Percentiles rank a stretch among this genome's conserved stretches.
Evolutionary conservation across 2,113 vertebrate species (phyloP).

Genomic region (Lutjanus erythropterus): DNA sequence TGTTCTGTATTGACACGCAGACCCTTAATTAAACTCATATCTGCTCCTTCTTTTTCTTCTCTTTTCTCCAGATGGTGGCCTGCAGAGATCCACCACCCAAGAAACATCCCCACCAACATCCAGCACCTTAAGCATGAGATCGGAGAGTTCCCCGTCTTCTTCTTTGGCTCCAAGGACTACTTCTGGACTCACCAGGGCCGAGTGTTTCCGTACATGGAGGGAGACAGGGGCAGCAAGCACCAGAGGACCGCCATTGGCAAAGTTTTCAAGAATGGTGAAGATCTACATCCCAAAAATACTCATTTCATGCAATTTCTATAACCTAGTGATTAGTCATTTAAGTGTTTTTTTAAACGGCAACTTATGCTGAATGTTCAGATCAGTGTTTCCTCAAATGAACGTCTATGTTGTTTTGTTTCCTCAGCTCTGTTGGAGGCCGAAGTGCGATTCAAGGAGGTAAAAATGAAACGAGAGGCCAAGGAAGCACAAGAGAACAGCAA

Average conservation of each 20-base stretch:
- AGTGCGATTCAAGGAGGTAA: slow-evolving; percentile 92
- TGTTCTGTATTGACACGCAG: neutral
- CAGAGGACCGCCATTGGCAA: slow-evolving; percentile 94
- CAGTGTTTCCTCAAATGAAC: neutral
- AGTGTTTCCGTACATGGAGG: slow-evolving; percentile 99
- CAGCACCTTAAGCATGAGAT: slow-evolving; percentile 98
- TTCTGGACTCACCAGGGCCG: slow-evolving; percentile 99
- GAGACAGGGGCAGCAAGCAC: slow-evolving; percentile 94
- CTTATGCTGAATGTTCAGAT: neutral
- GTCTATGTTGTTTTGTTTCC: neutral
- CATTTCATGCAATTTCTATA: neutral
- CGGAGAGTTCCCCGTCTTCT: slow-evolving; percentile 99
- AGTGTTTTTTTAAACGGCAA: neutral
- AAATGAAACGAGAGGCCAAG: slow-evolving; percentile 93
- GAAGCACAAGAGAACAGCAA: slow-evolving; percentile 94
- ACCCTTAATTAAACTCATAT: neutral
- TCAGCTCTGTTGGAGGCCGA: slow-evolving; percentile 95
- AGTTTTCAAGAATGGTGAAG: slow-evolving; percentile 95
- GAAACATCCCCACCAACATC: slow-evolving; percentile 97
- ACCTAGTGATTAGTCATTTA: neutral
- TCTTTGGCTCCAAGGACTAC: slow-evolving; percentile 99
- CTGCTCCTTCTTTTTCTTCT: accelerated
- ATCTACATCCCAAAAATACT: neutral
- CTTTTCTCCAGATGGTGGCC: slow-evolving; percentile 95
- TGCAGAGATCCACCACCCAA: slow-evolving; percentile 97